Evolutionary conservation across 2,888 invertebrate species (phyloP), one percentile per base, ranked within the genome.

Genomic region (Gari tellinella): DNA sequence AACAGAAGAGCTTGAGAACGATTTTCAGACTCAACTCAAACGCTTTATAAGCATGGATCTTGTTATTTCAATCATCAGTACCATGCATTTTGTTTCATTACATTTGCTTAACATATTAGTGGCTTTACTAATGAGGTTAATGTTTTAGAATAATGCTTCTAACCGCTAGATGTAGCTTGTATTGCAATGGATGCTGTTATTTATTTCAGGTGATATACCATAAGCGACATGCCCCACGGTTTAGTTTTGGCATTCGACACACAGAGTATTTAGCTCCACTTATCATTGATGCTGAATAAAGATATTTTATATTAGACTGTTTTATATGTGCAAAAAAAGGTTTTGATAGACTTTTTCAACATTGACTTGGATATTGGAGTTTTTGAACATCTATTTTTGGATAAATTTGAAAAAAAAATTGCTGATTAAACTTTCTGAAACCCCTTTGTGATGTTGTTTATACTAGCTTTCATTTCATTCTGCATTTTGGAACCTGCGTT

Each of bases 241-340:
- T 86, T 83, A 90, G 90, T 67, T 93, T 93, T 81, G 93, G 93
- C 43, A 92, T 93, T 69, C 90, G 92, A 48, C 93, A 93, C 84
- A 90, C 91, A 25, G 88, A 90, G 67, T 93, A 91, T 81, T 82
- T 89, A 66, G 89, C 89, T 41, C 90, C 89, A 21, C 81, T 90
- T 40, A 88, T 90, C 48, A 80, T 88, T 56, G 88, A 89, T 31
- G 82, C 31, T 57, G 43, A 57, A 45, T 15, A 8, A 14, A 17
- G n/a, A 8, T 23, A 10, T 26, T 21, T 5, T 17, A 23, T 14
- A 40, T 23, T 2, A 26, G 26, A 45, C n/a, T 43, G 45, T 45
- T 26, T 17, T 57, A 19, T 57, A 41, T 45, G 21, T 31, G 45
- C 17, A 41, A n/a, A 23, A 43, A 26, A 12, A 15, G 10, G 17